Percentiles rank a stretch among this genome's conserved stretches.
phyloP scores from a whole-genome alignment of 2,888 invertebrate species.

The Rhagium mordax region DNA sequence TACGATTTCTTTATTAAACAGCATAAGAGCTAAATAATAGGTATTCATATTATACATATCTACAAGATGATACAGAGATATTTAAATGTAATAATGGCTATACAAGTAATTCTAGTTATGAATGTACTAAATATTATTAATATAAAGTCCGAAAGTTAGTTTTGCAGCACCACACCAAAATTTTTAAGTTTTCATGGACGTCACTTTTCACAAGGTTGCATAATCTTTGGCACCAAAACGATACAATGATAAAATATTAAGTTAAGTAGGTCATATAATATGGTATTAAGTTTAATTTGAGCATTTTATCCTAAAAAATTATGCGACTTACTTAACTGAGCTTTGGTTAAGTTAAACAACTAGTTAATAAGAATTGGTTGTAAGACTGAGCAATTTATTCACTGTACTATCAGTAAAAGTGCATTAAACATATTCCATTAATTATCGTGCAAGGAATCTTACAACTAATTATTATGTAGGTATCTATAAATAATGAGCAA shows the following conservation, averaged over 20 bases:
- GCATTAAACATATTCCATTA: conserved; percentile 8
- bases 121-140: conserved; percentile 52
- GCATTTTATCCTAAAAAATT: conserved; percentile 20
- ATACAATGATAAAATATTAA: conserved; percentile 45
- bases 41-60: conserved; percentile 65
- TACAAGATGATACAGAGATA: conserved; percentile 67
- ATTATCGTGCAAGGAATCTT: conserved; percentile 33
- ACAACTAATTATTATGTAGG: conserved; percentile 28
- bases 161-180: conserved; percentile 68
- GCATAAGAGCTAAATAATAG: conserved; percentile 60
- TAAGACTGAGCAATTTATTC: conserved; percentile 19
- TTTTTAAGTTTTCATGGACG: conserved; percentile 61
- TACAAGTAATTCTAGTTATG: conserved; percentile 59
- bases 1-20: conserved; percentile 63
- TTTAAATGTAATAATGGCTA: conserved; percentile 61
- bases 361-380: conserved; percentile 16
- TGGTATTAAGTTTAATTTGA: conserved; percentile 39
- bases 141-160: conserved; percentile 55
- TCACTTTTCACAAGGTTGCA: conserved; percentile 57
- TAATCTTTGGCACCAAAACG: conserved; percentile 62
- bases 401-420: conserved; percentile 8
- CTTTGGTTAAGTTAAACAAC: background rate
- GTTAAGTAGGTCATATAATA: conserved; percentile 38
- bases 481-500: background rate
- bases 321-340: conserved; percentile 1